Evolutionary conservation across 2,888 invertebrate genomes (phyloP).

Genomic region (Rhogogaster chlorosoma): DNA sequence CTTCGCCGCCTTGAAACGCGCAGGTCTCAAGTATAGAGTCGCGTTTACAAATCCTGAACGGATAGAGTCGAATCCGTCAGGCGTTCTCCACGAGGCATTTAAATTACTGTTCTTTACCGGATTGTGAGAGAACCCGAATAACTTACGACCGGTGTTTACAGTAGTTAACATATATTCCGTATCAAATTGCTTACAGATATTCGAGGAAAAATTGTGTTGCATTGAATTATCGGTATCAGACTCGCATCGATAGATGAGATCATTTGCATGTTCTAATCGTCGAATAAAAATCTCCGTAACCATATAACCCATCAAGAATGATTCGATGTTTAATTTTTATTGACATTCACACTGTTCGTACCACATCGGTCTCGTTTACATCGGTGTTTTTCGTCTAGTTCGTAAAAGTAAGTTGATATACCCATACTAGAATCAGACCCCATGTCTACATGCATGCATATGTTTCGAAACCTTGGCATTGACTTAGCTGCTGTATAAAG

Average conservation of each 20-base stretch:
- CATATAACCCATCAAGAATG: neutral
- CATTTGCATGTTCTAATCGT: neutral
- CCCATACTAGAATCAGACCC: neutral
- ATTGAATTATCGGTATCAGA: neutral
- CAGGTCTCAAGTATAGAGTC: neutral
- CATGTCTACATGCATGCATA: neutral
- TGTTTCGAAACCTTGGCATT: constrained; percentile 32
- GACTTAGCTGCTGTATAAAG: constrained; percentile 22
- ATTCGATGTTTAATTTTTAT: neutral
- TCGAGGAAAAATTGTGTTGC: neutral
- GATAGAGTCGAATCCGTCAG: constrained; percentile 38
- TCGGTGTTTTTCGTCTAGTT: neutral
- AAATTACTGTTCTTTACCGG: constrained; percentile 19
- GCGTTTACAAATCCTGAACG: constrained; percentile 12
- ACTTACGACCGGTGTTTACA: constrained; percentile 8
- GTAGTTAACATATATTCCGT: neutral
- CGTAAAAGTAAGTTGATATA: constrained; percentile 12
- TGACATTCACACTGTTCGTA: neutral
- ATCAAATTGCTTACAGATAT: constrained; percentile 2
- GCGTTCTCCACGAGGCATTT: constrained; percentile 18
- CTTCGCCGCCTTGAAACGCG: constrained; percentile 16
- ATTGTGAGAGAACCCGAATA: neutral
- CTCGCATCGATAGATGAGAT: neutral
- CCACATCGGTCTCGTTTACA: neutral
- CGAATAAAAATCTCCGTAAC: neutral